A percentile compares a stretch with the other conserved stretches of the same genome.
phyloP scores from a whole-genome alignment of 2,113 vertebrate species.

The Scomber japonicus region DNA sequence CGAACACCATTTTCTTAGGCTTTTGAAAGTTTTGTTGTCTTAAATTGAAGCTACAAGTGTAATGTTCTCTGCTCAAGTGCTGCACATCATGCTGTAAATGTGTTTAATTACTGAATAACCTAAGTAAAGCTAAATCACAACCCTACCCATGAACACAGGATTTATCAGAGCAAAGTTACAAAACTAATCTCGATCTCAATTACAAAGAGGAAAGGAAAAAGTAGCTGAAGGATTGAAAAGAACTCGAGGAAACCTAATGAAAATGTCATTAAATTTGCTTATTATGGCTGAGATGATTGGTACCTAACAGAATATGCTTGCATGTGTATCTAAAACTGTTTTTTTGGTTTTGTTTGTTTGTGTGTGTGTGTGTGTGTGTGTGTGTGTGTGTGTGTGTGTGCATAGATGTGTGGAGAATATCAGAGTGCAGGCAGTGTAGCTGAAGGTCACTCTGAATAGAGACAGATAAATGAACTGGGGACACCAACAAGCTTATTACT shows the following conservation, averaged over 20 bases:
- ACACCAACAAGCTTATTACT: slow-evolving; percentile 74
- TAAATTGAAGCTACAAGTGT: background rate
- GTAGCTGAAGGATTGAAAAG: background rate
- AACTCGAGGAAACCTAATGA: slow-evolving; percentile 3
- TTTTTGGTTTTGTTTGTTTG: background rate
- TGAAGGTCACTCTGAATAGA: slow-evolving; percentile 76
- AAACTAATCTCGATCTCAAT: slow-evolving; percentile 40
- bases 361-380: slow-evolving; percentile 13
- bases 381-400: background rate
- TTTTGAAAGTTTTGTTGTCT: slow-evolving; percentile 1
- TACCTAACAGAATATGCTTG: background rate
- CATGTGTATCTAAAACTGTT: background rate
- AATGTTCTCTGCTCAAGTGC: slow-evolving; percentile 11
- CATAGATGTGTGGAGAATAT: slow-evolving; percentile 25
- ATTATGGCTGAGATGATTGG: slow-evolving; percentile 12
- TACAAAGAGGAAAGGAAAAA: slow-evolving; percentile 30
- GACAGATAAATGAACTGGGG: slow-evolving; percentile 69
- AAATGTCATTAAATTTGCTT: slow-evolving; percentile 4
- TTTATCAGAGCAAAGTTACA: slow-evolving; percentile 23
- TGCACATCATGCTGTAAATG: slow-evolving; percentile 24
- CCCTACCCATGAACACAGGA: slow-evolving; percentile 11
- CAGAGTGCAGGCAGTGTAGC: slow-evolving; percentile 39
- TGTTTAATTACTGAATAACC: slow-evolving; percentile 19
- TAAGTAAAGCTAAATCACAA: slow-evolving; percentile 35
- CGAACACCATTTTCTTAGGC: background rate